Evolutionary conservation across 2,888 invertebrate species (phyloP).

Genomic region (Sminthurides aquaticus): DNA sequence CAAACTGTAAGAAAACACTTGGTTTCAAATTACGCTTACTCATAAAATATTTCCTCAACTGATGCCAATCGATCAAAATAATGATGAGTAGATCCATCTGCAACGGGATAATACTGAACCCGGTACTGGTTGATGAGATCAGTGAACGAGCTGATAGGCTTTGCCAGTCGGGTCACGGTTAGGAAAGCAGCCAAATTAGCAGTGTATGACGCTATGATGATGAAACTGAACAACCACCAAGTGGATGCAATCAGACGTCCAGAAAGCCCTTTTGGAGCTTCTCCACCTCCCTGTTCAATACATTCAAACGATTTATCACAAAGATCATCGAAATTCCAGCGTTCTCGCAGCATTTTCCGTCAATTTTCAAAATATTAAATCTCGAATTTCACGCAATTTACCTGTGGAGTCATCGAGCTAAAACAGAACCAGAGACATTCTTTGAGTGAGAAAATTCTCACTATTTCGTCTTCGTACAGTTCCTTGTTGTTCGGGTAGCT

Average conservation of each 20-base stretch:
- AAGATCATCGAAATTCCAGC: not conserved
- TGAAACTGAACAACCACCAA: constrained; percentile 99
- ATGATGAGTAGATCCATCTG: constrained; percentile 78
- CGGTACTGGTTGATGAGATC: constrained; percentile 91
- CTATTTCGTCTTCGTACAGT: constrained; percentile 80
- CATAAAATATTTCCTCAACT: constrained; percentile 88
- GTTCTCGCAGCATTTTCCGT: no score
- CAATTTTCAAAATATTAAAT: no score
- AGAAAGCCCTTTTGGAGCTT: constrained; percentile 89
- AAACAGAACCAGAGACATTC: constrained; percentile 98
- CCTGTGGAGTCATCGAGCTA: constrained; percentile 88
- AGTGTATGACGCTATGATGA: constrained; percentile 94
- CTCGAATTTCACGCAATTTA: no score
- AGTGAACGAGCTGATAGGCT: constrained; percentile 83
- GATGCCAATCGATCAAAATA: constrained; percentile 93
- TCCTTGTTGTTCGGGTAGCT: constrained; percentile 86
- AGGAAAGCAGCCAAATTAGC: constrained; percentile 92
- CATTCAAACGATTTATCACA: not conserved
- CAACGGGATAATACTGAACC: constrained; percentile 85
- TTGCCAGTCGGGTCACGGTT: constrained; percentile 79
- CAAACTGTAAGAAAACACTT: constrained; percentile 1
- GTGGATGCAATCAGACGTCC: constrained; percentile 93
- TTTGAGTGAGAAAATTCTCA: constrained; percentile 84
- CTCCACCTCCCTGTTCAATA: constrained; percentile 75
- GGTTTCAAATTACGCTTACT: constrained; percentile 63